A percentile compares a stretch with the other conserved stretches of the same genome.
These are phyloP conservation scores for Siniperca obscura DNA, from an alignment of 2,797 vertebrate species.

Conservation along the genomic window DNA sequence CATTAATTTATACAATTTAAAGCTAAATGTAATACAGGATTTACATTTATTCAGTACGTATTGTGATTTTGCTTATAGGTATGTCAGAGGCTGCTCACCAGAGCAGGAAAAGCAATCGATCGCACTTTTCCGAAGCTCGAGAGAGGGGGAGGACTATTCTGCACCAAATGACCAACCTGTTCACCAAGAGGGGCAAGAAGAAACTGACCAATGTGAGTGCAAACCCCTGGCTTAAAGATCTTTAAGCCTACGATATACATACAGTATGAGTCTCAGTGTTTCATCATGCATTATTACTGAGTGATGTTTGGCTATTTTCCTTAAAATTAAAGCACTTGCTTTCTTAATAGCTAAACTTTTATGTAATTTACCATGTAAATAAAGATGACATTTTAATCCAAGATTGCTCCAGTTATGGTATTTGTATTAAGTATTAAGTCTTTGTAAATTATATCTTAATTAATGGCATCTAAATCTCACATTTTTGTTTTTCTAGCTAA, in stretches of 20 bases:
- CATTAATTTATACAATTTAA: not conserved
- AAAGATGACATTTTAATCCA: conserved; percentile 19
- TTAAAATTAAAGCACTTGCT: not conserved
- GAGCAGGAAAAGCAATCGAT: conserved; percentile 81
- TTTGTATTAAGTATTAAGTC: not conserved
- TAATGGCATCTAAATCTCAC: not conserved
- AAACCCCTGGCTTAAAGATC: not conserved
- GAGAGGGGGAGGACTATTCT: conserved; percentile 86
- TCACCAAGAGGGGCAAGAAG: conserved; percentile 83
- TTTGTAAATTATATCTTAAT: not conserved
- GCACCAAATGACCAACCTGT: conserved; percentile 87
- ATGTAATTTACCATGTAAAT: not conserved
- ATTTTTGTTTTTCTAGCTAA: not conserved
- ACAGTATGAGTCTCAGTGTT: not conserved
- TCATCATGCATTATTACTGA: not conserved
- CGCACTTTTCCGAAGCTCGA: conserved; percentile 82
- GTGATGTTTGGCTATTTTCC: not conserved
- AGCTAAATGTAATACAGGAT: not conserved
- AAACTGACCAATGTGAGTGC: conserved; percentile 90
- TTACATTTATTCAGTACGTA: not conserved
- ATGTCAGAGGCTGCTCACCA: conserved; percentile 79
- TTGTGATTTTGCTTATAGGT: conserved; percentile 46
- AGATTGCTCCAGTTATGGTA: not conserved
- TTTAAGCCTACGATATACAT: not conserved
- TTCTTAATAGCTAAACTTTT: not conserved